Evolutionary conservation across 2,113 vertebrate genomes (phyloP).

Genomic region (Larimichthys crocea): DNA sequence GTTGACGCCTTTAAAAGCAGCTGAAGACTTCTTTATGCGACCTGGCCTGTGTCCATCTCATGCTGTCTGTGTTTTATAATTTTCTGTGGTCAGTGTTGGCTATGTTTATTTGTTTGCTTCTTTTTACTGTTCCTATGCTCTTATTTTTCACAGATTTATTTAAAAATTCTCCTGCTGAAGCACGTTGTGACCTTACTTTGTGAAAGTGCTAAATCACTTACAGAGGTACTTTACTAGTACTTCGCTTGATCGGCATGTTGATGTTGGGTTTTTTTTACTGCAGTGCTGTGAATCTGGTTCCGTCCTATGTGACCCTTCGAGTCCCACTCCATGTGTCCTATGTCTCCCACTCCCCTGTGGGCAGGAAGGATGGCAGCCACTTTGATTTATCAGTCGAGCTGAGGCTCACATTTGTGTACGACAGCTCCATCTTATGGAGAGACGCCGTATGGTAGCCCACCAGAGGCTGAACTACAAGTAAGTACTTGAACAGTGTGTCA

Average conservation of each 20-base stretch:
- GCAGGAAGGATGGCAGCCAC: conserved; percentile 95
- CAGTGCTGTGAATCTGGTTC: conserved; percentile 95
- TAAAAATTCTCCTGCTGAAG: too few relatives aligned
- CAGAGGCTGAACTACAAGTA: conserved; percentile 93
- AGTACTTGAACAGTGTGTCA: conserved; percentile 21
- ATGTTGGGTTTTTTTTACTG: not conserved
- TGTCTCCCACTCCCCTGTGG: conserved; percentile 94
- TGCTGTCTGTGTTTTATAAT: too few relatives aligned
- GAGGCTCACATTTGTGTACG: conserved; percentile 96
- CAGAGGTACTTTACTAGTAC: not conserved
- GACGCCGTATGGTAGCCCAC: conserved; percentile 93
- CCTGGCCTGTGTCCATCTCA: too few relatives aligned
- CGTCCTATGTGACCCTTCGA: conserved; percentile 95
- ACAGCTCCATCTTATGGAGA: conserved; percentile 98
- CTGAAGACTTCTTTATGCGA: too few relatives aligned
- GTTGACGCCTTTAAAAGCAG: too few relatives aligned
- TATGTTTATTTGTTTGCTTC: too few relatives aligned
- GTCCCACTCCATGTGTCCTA: conserved; percentile 96
- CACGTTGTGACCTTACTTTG: too few relatives aligned
- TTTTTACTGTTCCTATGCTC: too few relatives aligned
- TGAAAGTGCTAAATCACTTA: not conserved
- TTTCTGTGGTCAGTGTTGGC: too few relatives aligned
- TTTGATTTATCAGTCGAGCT: conserved; percentile 97
- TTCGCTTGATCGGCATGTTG: not conserved
- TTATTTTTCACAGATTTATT: too few relatives aligned